These are phyloP conservation scores for Stigmatopora argus DNA, from an alignment of 2,113 vertebrate species.

Conservation along the genomic window DNA sequence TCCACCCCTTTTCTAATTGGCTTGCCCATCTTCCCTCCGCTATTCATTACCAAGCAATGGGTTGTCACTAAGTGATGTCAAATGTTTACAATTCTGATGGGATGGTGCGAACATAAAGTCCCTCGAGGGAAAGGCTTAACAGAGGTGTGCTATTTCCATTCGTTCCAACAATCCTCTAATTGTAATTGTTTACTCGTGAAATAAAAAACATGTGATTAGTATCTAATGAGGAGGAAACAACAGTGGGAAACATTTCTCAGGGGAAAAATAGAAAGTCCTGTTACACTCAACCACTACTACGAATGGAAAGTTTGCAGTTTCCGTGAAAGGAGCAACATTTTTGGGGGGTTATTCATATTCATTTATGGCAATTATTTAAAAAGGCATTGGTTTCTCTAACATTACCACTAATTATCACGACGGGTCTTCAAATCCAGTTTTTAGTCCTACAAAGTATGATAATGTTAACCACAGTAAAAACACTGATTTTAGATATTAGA, in stretches of 20 bases:
- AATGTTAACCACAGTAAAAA: too few species aligned
- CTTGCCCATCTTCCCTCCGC: slow-evolving; percentile 10
- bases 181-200: slow-evolving; percentile 12
- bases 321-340: too few species aligned
- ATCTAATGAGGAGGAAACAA: background rate
- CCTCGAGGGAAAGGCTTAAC: slow-evolving; percentile 13
- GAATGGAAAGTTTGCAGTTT: background rate
- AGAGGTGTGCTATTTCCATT: slow-evolving; percentile 28
- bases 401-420: background rate
- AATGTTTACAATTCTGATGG: slow-evolving; percentile 38
- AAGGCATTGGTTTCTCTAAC: background rate
- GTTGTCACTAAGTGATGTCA: slow-evolving; percentile 43
- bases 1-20: slow-evolving; percentile 1
- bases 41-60: slow-evolving; percentile 35
- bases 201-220: slow-evolving; percentile 6
- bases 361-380: too few species aligned
- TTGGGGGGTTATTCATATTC: too few species aligned
- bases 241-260: background rate
- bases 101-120: slow-evolving; percentile 16
- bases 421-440: too few species aligned
- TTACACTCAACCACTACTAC: background rate
- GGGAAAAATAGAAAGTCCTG: background rate
- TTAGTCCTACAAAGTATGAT: too few species aligned
- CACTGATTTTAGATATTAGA: too few species aligned
- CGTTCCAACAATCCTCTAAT: background rate